A percentile compares a stretch with the other conserved stretches of the same genome.
Evolutionary conservation across 2,888 invertebrate species (phyloP).

Genomic region (Gymnoscelis rufifasciata): DNA sequence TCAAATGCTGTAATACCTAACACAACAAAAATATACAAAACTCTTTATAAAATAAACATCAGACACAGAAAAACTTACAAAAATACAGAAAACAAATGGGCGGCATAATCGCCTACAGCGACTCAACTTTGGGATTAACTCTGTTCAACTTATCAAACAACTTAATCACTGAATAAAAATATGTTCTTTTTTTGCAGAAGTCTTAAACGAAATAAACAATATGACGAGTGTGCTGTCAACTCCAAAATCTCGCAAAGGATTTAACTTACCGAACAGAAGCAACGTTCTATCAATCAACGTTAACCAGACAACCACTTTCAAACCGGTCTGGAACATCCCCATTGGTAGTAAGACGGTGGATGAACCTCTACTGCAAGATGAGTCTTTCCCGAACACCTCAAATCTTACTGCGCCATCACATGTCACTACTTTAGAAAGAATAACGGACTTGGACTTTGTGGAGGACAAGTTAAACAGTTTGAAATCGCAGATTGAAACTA

Average conservation of each 20-base stretch:
- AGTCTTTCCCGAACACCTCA: conserved; percentile 28
- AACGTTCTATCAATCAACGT: conserved; percentile 36
- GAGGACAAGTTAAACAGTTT: conserved; percentile 62
- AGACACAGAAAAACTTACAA: too few species aligned
- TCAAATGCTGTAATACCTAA: too few species aligned
- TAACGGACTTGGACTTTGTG: conserved; percentile 65
- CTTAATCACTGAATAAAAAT: too few species aligned
- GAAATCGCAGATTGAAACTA: conserved; percentile 59
- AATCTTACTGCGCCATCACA: conserved; percentile 52
- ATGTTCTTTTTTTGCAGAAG: conserved; percentile 46
- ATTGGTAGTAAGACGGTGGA: conserved; percentile 40
- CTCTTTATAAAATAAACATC: too few species aligned
- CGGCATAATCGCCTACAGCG: too few species aligned
- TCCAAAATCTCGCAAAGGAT: conserved; percentile 19
- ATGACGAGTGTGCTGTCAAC: conserved; percentile 46
- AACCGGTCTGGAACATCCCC: conserved; percentile 51
- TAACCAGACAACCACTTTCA: conserved; percentile 40
- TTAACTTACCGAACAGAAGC: conserved; percentile 1
- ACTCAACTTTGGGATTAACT: too few species aligned
- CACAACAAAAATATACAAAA: too few species aligned
- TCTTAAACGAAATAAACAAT: conserved; percentile 62
- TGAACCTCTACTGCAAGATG: conserved; percentile 33
- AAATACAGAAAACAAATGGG: too few species aligned
- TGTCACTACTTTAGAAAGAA: conserved; percentile 63
- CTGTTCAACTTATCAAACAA: too few species aligned